Evolutionary conservation across 2,113 vertebrate genomes (phyloP), one percentile per base, ranked within the genome.

Genomic region (Heteronetta atricapilla): DNA sequence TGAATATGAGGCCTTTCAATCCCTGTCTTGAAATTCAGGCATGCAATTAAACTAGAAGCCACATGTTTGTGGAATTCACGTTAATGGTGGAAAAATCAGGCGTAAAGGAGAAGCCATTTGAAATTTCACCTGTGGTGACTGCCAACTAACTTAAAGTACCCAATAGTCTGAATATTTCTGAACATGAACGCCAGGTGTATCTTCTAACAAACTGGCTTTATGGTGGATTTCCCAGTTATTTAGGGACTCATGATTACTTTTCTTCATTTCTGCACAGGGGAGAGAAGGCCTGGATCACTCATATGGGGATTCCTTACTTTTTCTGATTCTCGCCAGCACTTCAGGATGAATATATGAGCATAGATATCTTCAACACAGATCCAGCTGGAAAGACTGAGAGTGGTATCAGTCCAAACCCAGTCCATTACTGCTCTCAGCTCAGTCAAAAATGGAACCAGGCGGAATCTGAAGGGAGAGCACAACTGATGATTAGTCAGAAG

Each of bases 341-440:
- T 99, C 63, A 99, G 98, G 90, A 99, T 99, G 95, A 99, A 99
- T 97, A 99, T 99, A 97, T 99, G 99, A 53, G 99, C 99, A 36
- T 99, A 99, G 97, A 99, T 99, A 97, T 99, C 99, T 96, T 99
- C 99, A 89, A 99, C 99, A 70, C 99, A 99, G 97, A 99, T 99
- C 99, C 99, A 99, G 97, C 99, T 99, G 97, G 99, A 99, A 96
- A 99, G 98, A 90, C 99, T 99, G 96, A 99, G 98, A 6, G 99
- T 99, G 13, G 99, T 99, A 88, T 99, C 99, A 15, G 99, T 99
- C 99, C 99, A 99, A 82, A 99, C 99, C 99, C 99, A 99, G 98
- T 99, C 99, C 99, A 99, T 99, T 95, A 99, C 99, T 4, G 99
- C 99, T 75, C 99, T 98, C 95, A 99, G 97, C 97, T 99, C 99